Percentiles rank a stretch among this genome's conserved stretches.
Conservation (phyloP, 1,140 invertebrate genomes). For the Brachionus paranguensis region DNA sequence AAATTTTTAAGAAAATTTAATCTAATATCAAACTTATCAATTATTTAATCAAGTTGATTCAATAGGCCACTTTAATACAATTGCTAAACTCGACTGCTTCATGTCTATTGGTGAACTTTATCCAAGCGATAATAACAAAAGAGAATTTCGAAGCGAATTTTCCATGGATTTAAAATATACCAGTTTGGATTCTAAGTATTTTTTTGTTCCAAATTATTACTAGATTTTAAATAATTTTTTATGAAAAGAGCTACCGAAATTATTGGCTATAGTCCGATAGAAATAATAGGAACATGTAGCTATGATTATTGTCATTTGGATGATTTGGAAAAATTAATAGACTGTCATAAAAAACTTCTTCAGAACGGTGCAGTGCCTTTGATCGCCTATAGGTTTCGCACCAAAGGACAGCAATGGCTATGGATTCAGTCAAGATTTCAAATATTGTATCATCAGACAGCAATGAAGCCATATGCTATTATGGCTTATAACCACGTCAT, state of each 20-base stretch:
- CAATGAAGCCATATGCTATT: conserved; percentile 24
- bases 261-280: conserved; percentile 32
- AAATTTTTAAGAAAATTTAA: background rate
- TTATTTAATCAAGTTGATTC: background rate
- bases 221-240: background rate
- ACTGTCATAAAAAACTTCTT: conserved; percentile 27
- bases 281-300: conserved; percentile 27
- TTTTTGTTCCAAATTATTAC: background rate
- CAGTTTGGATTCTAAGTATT: conserved; percentile 23
- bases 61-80: conserved; percentile 24
- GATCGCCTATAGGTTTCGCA: conserved; percentile 12
- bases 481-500: conserved; percentile 4
- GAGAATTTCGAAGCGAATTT: conserved; percentile 25
- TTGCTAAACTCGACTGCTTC: conserved; percentile 6
- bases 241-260: conserved; percentile 2
- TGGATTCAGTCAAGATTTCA: conserved; percentile 39
- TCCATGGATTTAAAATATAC: conserved; percentile 39
- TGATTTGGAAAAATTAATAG: conserved; percentile 29
- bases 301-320: conserved; percentile 38
- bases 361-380: conserved; percentile 21
- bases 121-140: conserved; percentile 34
- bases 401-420: conserved; percentile 27
- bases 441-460: conserved; percentile 17
- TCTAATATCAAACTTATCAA: background rate
- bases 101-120: background rate